Base-by-base conservation (phyloP, 2,888 invertebrate genomes). In the Drosophila anceps region DNA sequence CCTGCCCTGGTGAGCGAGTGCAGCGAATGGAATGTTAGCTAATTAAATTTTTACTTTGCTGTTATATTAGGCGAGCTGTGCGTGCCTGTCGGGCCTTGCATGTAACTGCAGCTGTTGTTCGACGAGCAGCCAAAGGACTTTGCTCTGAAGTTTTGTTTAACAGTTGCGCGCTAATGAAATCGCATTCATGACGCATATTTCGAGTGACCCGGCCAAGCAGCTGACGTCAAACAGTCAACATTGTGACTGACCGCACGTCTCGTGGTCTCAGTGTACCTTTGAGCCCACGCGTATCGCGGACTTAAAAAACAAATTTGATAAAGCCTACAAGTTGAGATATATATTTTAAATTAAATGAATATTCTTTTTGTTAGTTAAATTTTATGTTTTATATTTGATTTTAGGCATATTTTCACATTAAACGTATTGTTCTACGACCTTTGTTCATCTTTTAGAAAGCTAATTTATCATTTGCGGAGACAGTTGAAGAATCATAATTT, bases 21-120 rank as follows among this genome's bases (percentile, higher is more conserved):
- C 64, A 78, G 50, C 66, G 60, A 71, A 69, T 66, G 62, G 62
- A 58, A 57, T 53, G 41, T 66, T 27, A 66, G 43, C 69, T 81
- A 79, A 81, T 81, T 79, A 77, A 63, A 70, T 73, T 81, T 73
- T 51, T 57, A 66, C 48, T 54, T 33, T 53, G 58, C 33, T 60
- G 27, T 81, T 81, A 69, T 54, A 62, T 63, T 59, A 61, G 35
- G 46, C 43, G 46, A 48, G 41, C 58, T 35, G 35, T 46, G 48
- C 35, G n/a, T n/a, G 24, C 35, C 48, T 62, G 41, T 62, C 59
- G 37, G 41, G 46, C 43, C 43, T 53, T 75, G 76, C 77, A 48
- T 67, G 53, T 67, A 80, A 77, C 62, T 70, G 76, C 63, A 66
- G 54, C 50, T 50, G 50, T 20, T 50, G 50, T 20, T 13, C 27